Evolutionary conservation across 2,113 vertebrate species (phyloP).

Genomic region (Redunca redunca): DNA sequence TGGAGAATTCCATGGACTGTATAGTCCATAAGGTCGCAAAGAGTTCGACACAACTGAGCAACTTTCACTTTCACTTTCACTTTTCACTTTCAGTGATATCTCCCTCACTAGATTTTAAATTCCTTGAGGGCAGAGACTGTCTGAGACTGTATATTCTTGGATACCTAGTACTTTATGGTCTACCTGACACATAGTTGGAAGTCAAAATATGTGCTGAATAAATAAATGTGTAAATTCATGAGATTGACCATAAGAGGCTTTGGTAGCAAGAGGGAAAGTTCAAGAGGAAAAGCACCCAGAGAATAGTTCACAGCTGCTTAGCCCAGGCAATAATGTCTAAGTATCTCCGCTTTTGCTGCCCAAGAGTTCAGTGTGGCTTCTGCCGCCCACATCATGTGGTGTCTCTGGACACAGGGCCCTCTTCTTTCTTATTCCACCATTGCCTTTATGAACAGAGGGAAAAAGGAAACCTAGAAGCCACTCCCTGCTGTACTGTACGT

Average conservation of each 20-base stretch:
- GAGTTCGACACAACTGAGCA: neutral
- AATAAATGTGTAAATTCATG: neutral
- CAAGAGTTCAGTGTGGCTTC: neutral
- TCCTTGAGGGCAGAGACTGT: neutral
- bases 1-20: neutral
- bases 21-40: neutral
- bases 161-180: neutral
- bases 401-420: neutral
- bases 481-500: neutral
- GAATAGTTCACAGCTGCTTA: neutral
- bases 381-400: neutral
- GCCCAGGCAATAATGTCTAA: neutral
- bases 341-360: neutral
- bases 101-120: conserved; percentile 17
- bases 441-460: neutral
- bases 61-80: neutral
- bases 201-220: neutral
- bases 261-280: neutral
- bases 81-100: neutral
- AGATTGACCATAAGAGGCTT: neutral
- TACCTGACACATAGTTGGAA: neutral
- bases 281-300: neutral
- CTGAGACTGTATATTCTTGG: neutral
- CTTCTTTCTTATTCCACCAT: neutral
- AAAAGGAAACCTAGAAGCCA: neutral